phyloP scores from a whole-genome alignment of 2,888 invertebrate species.

The Amphiduros pacificus region DNA sequence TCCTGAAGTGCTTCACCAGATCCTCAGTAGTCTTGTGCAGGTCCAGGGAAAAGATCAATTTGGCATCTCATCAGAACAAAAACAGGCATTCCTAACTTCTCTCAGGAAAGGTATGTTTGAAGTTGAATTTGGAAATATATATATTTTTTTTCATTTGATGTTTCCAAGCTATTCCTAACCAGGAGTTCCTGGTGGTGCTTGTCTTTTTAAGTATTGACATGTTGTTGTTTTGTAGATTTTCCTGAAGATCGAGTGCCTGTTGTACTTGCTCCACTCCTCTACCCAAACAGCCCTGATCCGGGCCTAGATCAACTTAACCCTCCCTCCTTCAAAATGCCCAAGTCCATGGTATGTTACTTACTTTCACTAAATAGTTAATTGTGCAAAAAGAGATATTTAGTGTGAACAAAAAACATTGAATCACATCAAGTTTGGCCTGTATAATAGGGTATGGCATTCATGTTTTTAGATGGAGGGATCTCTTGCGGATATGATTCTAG shows the following conservation, averaged over 20 bases:
- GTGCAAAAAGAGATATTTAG: background rate
- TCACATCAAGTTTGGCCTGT: background rate
- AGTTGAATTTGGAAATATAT: too few species aligned
- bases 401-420: background rate
- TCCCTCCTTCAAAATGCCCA: conserved; percentile 60
- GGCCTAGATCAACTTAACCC: conserved; percentile 60
- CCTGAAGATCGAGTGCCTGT: conserved; percentile 86
- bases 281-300: conserved; percentile 70
- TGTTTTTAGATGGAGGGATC: conserved; percentile 56
- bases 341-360: conserved; percentile 58
- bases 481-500: conserved; percentile 82
- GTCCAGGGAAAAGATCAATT: conserved; percentile 61
- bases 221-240: conserved; percentile 67
- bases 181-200: too few species aligned
- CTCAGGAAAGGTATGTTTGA: conserved; percentile 69
- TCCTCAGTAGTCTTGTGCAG: conserved; percentile 67
- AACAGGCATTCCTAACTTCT: conserved; percentile 78
- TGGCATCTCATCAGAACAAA: conserved; percentile 72
- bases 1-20: conserved; percentile 84
- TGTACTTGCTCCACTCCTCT: conserved; percentile 84
- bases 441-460: background rate
- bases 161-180: too few species aligned
- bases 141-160: too few species aligned
- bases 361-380: background rate
- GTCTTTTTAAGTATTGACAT: background rate